Evolutionary conservation across 2,113 vertebrate species (phyloP).

Genomic region (Manacus vitellinus): DNA sequence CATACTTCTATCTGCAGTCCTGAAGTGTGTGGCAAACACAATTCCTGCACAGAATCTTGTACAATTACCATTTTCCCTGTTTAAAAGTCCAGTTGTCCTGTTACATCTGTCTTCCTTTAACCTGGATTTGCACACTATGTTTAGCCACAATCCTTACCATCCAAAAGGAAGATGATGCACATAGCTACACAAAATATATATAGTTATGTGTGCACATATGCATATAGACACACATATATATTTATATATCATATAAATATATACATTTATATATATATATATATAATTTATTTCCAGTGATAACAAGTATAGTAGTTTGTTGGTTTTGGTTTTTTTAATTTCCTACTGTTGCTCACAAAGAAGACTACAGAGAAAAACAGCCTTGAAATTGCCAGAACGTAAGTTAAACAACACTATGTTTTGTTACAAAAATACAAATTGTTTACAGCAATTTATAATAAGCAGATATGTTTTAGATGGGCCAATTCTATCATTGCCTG

Average conservation of each 20-base stretch:
- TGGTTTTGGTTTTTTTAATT: neutral
- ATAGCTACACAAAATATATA: neutral
- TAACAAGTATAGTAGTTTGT: neutral
- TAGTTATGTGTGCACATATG: neutral
- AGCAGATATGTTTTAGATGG: neutral
- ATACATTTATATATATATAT: too few relatives aligned
- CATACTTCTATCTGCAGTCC: neutral
- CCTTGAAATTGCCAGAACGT: constrained; percentile 20
- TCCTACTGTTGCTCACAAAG: neutral
- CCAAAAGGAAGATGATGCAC: neutral
- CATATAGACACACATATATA: neutral
- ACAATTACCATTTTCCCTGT: neutral
- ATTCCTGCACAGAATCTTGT: neutral
- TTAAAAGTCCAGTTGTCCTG: neutral
- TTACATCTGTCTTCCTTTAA: neutral
- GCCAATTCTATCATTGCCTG: constrained; percentile 36
- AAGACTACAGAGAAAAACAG: constrained; percentile 30
- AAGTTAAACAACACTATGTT: constrained; percentile 39
- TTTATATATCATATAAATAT: neutral
- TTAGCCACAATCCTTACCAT: neutral
- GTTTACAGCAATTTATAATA: constrained; percentile 49
- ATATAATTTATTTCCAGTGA: neutral
- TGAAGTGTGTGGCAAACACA: neutral
- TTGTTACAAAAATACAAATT: constrained; percentile 58
- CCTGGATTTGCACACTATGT: neutral